Conservation (phyloP, 2,797 vertebrate species). For the Muraenolepis orangiensis region DNA sequence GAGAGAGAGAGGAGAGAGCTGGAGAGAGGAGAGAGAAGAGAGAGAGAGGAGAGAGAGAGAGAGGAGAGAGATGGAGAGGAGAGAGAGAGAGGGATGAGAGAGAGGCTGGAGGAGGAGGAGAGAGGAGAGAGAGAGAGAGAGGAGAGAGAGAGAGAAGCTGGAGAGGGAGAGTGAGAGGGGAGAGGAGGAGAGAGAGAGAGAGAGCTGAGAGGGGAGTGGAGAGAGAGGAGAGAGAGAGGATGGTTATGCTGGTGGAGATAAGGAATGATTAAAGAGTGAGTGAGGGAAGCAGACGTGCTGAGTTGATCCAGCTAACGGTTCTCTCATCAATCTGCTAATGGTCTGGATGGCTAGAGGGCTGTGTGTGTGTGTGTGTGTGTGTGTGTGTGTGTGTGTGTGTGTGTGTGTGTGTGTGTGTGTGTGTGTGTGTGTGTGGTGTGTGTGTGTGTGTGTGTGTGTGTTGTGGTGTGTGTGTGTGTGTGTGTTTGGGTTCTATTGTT, state of each 20-base stretch:
- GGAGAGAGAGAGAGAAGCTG: too few species aligned
- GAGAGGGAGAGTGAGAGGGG: too few species aligned
- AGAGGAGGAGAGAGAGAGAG: too few species aligned
- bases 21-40: too few species aligned
- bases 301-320: constrained; percentile 76
- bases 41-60: neutral
- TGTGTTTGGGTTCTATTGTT: constrained; percentile 65
- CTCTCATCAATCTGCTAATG: constrained; percentile 83
- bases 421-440: neutral
- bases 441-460: constrained; percentile 43
- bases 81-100: too few species aligned
- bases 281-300: constrained; percentile 76
- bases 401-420: constrained; percentile 6
- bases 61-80: neutral
- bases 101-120: neutral
- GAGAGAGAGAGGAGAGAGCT: neutral
- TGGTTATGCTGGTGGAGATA: constrained; percentile 74
- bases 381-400: constrained; percentile 9
- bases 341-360: constrained; percentile 53
- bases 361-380: constrained; percentile 4
- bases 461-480: neutral
- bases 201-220: too few species aligned
- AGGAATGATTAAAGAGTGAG: constrained; percentile 87
- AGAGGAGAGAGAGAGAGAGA: neutral
- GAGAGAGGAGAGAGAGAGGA: constrained; percentile 14